Conservation (phyloP, 2,888 invertebrate species). For the Meteorus colon region DNA sequence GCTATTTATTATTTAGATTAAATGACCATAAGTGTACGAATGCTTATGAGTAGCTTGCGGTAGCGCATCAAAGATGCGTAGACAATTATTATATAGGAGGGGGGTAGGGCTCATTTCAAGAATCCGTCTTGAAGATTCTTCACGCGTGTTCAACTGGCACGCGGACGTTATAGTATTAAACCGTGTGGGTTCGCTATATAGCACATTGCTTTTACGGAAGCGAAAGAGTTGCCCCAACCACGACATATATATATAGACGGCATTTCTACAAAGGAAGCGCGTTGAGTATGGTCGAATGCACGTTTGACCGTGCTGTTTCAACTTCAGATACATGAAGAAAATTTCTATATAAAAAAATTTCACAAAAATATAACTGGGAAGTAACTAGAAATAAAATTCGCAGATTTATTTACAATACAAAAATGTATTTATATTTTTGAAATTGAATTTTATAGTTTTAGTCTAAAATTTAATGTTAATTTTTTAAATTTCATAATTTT, state of each 20-base stretch:
- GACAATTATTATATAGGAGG: conserved; percentile 59
- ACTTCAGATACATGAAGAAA: neutral
- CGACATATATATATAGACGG: conserved; percentile 4
- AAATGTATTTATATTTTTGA: no score
- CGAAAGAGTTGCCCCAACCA: conserved; percentile 36
- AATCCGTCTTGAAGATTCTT: conserved; percentile 58
- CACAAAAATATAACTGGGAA: no score
- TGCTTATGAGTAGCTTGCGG: conserved; percentile 36
- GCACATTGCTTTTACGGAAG: conserved; percentile 59
- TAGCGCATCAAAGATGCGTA: conserved; percentile 52
- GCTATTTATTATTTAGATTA: neutral
- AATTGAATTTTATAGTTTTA: no score
- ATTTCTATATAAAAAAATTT: no score
- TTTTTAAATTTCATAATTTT: no score
- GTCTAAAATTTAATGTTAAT: no score
- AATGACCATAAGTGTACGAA: neutral
- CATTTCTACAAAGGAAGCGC: conserved; percentile 3
- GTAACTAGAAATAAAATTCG: no score
- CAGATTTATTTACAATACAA: no score
- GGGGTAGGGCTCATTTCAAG: conserved; percentile 59
- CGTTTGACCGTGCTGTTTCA: neutral
- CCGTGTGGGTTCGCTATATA: conserved; percentile 22
- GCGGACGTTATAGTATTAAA: conserved; percentile 49
- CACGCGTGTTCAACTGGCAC: conserved; percentile 57
- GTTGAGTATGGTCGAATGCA: conserved; percentile 18